Percentiles rank a stretch among this genome's conserved stretches.
These are phyloP conservation scores for Trichopoda pennipes DNA, from an alignment of 2,888 invertebrate species.

Conservation along the genomic window DNA sequence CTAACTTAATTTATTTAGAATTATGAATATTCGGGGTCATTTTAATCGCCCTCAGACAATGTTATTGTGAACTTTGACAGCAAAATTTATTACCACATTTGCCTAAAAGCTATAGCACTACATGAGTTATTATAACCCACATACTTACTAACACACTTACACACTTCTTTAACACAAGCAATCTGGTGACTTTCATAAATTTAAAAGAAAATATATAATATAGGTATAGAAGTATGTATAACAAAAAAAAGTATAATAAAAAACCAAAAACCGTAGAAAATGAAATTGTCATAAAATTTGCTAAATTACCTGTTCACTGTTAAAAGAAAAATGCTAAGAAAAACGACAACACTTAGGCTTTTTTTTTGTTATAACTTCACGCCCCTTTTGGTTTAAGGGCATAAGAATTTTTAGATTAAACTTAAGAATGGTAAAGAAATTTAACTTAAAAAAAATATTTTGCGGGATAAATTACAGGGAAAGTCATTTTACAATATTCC, in stretches of 20 bases:
- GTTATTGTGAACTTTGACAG: conserved; percentile 42
- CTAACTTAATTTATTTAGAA: conserved; percentile 57
- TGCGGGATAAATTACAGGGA: neutral
- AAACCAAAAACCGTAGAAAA: conserved; percentile 23
- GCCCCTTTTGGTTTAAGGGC: conserved; percentile 64
- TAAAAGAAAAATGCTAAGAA: conserved; percentile 45
- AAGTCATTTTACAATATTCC: conserved; percentile 69
- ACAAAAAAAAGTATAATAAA: neutral
- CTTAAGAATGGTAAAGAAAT: conserved; percentile 13
- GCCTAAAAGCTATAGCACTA: neutral
- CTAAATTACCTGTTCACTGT: conserved; percentile 75
- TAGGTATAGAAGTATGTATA: conserved; percentile 50
- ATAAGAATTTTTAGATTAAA: conserved; percentile 2
- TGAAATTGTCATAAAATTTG: conserved; percentile 75
- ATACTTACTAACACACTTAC: neutral
- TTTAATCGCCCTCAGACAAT: conserved; percentile 42
- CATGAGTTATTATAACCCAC: neutral
- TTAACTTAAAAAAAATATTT: neutral
- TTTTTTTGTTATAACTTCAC: conserved; percentile 74
- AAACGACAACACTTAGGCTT: conserved; percentile 14
- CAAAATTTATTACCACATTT: conserved; percentile 25
- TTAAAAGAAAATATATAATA: conserved; percentile 75
- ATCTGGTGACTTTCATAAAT: conserved; percentile 73
- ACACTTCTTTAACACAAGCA: conserved; percentile 10
- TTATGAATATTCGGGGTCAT: conserved; percentile 40